Percentiles rank a stretch among this genome's conserved stretches.
phyloP scores from a whole-genome alignment of 2,113 vertebrate genomes.

The Hydrolagus affinis region DNA sequence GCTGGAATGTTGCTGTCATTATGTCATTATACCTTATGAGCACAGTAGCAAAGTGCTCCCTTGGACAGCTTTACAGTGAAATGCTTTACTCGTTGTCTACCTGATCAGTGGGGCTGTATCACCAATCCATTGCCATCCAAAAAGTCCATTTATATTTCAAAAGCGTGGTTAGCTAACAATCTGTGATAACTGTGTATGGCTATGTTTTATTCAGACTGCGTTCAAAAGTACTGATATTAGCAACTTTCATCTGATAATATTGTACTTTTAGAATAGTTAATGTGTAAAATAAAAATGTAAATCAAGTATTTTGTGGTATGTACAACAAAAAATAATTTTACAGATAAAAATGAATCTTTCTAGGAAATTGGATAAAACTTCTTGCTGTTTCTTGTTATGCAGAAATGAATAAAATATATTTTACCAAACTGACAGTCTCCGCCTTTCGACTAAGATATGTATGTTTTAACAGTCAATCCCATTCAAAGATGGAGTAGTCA shows the following conservation, averaged over 20 bases:
- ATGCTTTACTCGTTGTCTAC: constrained; percentile 7
- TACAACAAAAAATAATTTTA: constrained; percentile 90
- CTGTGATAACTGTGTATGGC: constrained; percentile 46
- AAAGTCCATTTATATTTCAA: constrained; percentile 14
- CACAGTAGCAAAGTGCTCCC: constrained; percentile 6
- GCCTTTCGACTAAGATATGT: not conserved
- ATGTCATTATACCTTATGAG: not conserved
- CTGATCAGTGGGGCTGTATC: not conserved
- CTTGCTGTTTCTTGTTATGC: constrained; percentile 96
- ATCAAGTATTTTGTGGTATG: constrained; percentile 91
- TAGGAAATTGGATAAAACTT: constrained; percentile 89
- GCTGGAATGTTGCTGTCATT: not conserved
- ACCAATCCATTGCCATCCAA: constrained; percentile 26
- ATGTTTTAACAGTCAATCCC: not conserved
- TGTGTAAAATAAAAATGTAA: constrained; percentile 71
- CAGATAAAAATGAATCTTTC: constrained; percentile 76
- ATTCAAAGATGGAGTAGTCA: no score
- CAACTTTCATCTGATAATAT: constrained; percentile 63
- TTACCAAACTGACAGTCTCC: constrained; percentile 59
- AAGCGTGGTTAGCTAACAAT: constrained; percentile 27
- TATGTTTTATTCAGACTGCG: constrained; percentile 79
- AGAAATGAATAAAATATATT: constrained; percentile 97
- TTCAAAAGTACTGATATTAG: constrained; percentile 57
- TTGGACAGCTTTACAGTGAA: not conserved
- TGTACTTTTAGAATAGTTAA: constrained; percentile 66